Evolutionary conservation across 2,888 invertebrate genomes (phyloP).

Genomic region (Macrosiphum euphorbiae): DNA sequence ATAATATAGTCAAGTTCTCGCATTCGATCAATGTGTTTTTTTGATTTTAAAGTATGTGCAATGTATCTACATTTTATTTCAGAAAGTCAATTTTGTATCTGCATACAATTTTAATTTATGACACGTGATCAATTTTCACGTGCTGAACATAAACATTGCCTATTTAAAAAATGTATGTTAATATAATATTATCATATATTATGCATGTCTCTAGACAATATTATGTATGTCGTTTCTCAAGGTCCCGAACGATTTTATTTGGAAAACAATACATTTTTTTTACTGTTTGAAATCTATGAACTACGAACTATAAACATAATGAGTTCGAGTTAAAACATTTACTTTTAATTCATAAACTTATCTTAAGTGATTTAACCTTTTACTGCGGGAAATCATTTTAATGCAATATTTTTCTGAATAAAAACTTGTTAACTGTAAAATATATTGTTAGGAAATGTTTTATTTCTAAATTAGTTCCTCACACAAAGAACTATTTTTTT

Average conservation of each 20-base stretch:
- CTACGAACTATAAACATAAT: not conserved
- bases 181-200: not conserved
- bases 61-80: not conserved
- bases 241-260: not conserved
- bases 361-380: constrained; percentile 8
- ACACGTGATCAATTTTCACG: not conserved
- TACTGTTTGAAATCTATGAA: not conserved
- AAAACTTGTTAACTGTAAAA: not conserved
- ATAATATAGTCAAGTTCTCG: not conserved
- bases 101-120: not conserved
- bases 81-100: not conserved
- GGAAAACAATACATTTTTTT: not conserved
- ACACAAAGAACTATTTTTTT: not conserved
- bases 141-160: not conserved
- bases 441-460: not conserved
- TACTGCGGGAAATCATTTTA: not conserved
- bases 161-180: not conserved
- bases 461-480: not conserved
- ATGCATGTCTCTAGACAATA: not conserved
- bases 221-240: not conserved
- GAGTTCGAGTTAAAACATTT: constrained; percentile 4
- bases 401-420: not conserved
- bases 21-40: not conserved
- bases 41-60: not conserved
- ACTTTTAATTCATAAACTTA: not conserved